These are phyloP conservation scores for Leptinotarsa peninsularis DNA, from an alignment of 2,888 invertebrate species.

Conservation along the genomic window DNA sequence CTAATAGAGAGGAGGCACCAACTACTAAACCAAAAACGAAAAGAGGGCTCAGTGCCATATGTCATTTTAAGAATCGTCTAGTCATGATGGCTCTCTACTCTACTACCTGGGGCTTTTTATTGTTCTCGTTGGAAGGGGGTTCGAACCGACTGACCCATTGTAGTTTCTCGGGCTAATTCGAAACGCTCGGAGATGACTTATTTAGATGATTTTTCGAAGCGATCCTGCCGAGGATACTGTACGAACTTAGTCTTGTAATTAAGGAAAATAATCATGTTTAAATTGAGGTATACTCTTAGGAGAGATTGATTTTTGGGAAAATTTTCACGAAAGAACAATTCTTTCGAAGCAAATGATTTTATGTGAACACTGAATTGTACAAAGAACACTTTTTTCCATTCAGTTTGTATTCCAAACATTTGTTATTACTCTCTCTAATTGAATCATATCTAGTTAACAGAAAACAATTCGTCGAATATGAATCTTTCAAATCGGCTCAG, in stretches of 20 bases:
- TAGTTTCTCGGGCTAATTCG: slow-evolving; percentile 39
- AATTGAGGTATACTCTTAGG: too few species aligned
- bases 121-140: slow-evolving; percentile 40
- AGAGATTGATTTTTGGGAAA: too few species aligned
- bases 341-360: too few species aligned
- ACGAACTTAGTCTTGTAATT: slow-evolving; percentile 28
- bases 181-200: slow-evolving; percentile 47
- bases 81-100: slow-evolving; percentile 46
- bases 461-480: too few species aligned
- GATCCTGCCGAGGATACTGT: slow-evolving; percentile 23
- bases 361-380: too few species aligned
- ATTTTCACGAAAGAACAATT: too few species aligned
- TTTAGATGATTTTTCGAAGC: slow-evolving; percentile 35
- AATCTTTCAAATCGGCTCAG: too few species aligned
- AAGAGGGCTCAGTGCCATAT: slow-evolving; percentile 46
- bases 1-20: slow-evolving; percentile 24
- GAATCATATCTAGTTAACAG: too few species aligned
- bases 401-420: too few species aligned
- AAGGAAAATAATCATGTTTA: not conserved
- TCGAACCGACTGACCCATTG: slow-evolving; percentile 34
- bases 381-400: too few species aligned
- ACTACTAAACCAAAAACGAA: slow-evolving; percentile 23
- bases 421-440: too few species aligned
- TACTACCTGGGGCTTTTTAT: slow-evolving; percentile 46
- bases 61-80: slow-evolving; percentile 47